phyloP scores from a whole-genome alignment of 2,888 invertebrate species.

The Lordiphosa fenestrarum region DNA sequence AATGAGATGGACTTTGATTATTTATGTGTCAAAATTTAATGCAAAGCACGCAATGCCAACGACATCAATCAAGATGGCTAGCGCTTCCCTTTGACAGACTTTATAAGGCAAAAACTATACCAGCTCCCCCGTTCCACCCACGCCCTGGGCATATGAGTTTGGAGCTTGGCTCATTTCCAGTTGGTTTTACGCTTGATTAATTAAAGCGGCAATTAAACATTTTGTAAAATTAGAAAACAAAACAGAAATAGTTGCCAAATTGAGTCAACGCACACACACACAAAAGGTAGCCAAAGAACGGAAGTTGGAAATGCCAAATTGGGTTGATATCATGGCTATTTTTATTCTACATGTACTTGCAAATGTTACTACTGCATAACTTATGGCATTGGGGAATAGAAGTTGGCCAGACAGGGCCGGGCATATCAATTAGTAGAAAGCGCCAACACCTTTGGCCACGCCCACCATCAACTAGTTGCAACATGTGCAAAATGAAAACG shows the following conservation, averaged over 20 bases:
- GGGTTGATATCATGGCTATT: conserved; percentile 62
- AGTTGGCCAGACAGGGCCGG: conserved; percentile 30
- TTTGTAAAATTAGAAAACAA: conserved; percentile 42
- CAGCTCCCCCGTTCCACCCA: conserved; percentile 9
- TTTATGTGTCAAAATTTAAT: not conserved
- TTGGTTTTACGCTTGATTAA: conserved; percentile 69
- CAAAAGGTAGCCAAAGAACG: conserved; percentile 41
- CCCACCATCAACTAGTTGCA: conserved; percentile 38
- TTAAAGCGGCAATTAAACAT: conserved; percentile 65
- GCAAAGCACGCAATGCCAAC: not conserved
- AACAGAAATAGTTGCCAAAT: conserved; percentile 46
- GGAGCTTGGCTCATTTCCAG: conserved; percentile 54
- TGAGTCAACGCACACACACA: conserved; percentile 24
- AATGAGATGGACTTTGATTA: conserved; percentile 11
- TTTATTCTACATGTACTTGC: conserved; percentile 12
- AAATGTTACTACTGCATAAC: conserved; percentile 39
- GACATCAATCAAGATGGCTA: conserved; percentile 46
- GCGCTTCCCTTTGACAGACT: conserved; percentile 54
- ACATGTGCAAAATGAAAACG: conserved; percentile 33
- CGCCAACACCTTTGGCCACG: conserved; percentile 57
- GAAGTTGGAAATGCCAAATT: conserved; percentile 60
- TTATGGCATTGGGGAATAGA: conserved; percentile 49
- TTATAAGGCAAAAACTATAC: conserved; percentile 38
- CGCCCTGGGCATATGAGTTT: conserved; percentile 26
- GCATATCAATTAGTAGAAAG: conserved; percentile 76